Evolutionary conservation across 2,888 invertebrate species (phyloP).

Genomic region (Eristalis intricaria): DNA sequence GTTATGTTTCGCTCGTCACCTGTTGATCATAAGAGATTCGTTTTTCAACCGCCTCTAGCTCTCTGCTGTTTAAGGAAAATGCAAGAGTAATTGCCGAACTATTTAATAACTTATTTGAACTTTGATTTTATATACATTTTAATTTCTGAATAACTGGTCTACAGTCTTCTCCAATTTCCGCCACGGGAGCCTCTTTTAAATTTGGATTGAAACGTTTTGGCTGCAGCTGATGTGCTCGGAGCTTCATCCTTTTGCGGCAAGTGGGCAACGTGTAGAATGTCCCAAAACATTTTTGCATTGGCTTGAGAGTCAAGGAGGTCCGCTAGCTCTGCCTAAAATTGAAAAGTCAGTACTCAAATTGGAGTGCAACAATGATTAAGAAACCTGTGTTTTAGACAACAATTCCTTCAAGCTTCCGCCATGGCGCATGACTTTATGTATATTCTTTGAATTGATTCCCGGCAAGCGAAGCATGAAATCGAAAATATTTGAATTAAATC

Average conservation of each 20-base stretch:
- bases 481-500: constrained; percentile 88
- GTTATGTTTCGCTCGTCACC: neutral
- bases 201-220: constrained; percentile 48
- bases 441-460: constrained; percentile 93
- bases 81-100: neutral
- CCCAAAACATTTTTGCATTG: constrained; percentile 87
- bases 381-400: constrained; percentile 84
- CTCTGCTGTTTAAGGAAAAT: neutral
- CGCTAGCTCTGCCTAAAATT: constrained; percentile 85
- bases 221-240: constrained; percentile 13
- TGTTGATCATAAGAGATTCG: neutral
- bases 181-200: constrained; percentile 46
- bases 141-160: neutral
- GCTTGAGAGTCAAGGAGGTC: constrained; percentile 87
- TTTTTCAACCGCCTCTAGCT: neutral
- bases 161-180: constrained; percentile 9
- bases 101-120: neutral
- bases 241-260: constrained; percentile 82
- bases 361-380: neutral
- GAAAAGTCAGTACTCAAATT: constrained; percentile 12
- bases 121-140: neutral
- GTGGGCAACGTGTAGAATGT: constrained; percentile 87
- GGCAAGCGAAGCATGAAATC: constrained; percentile 94
- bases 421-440: constrained; percentile 88
- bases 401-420: constrained; percentile 87